Evolutionary conservation across 35 echinoderm and acorn worm species (phyloP).

Genomic region (Lytechinus pictus): DNA sequence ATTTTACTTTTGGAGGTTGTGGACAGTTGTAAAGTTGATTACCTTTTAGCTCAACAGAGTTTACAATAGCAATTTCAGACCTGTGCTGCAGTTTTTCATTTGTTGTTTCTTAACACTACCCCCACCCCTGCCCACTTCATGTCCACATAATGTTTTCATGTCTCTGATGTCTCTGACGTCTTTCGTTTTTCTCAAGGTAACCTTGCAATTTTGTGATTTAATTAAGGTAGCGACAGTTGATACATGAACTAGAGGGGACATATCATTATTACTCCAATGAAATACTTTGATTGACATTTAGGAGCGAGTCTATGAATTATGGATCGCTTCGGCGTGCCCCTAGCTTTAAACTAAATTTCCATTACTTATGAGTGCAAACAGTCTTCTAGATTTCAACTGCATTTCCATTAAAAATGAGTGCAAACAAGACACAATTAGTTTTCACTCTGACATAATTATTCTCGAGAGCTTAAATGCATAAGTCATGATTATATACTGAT

Average conservation of each 20-base stretch:
- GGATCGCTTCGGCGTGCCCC: background rate
- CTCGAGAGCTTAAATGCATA: background rate
- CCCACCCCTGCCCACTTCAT: too few species aligned
- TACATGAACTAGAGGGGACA: background rate
- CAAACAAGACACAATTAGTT: background rate
- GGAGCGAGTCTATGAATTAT: background rate
- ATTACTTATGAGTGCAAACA: background rate
- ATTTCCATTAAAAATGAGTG: background rate
- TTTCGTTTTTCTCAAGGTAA: background rate
- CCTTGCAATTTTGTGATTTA: conserved; percentile 1
- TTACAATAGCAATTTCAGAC: too few species aligned
- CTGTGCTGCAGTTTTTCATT: too few species aligned
- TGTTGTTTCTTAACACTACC: too few species aligned
- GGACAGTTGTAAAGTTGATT: too few species aligned
- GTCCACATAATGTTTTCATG: too few species aligned
- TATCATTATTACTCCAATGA: background rate
- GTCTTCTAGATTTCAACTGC: background rate
- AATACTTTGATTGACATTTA: background rate
- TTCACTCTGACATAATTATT: background rate
- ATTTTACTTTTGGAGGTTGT: too few species aligned
- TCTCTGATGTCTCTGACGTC: background rate
- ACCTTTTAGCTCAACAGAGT: too few species aligned
- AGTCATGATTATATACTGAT: background rate
- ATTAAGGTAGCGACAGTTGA: background rate
- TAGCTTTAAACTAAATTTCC: background rate